Conservation (phyloP, 2,888 invertebrate genomes). For the Pinctada fucata region DNA sequence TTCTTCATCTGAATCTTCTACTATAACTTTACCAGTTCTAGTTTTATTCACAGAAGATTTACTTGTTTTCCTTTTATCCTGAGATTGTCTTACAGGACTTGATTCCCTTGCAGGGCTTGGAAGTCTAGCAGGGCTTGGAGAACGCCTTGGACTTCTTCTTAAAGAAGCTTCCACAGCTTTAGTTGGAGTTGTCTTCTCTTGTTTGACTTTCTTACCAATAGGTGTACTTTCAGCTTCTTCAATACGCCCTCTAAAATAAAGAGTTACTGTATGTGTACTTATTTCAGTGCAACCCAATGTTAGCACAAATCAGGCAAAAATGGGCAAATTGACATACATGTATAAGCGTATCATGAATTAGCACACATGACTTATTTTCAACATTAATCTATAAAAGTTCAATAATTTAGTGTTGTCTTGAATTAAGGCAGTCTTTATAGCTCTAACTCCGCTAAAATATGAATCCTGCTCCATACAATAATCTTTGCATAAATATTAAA, state of each 20-base stretch:
- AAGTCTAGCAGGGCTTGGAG: conserved; percentile 33
- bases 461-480: too few relatives aligned
- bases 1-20: conserved; percentile 31
- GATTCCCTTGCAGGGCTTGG: conserved; percentile 1
- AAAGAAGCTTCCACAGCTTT: neutral
- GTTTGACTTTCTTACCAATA: conserved; percentile 33
- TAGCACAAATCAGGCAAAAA: too few relatives aligned
- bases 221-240: conserved; percentile 16
- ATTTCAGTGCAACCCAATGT: too few relatives aligned
- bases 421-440: too few relatives aligned
- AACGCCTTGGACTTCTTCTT: conserved; percentile 41
- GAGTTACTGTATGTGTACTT: neutral
- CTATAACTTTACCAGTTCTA: conserved; percentile 9
- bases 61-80: conserved; percentile 20
- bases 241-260: conserved; percentile 4
- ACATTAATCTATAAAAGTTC: too few relatives aligned
- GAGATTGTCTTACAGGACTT: neutral
- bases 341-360: too few relatives aligned
- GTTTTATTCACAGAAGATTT: conserved; percentile 3
- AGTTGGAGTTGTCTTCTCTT: conserved; percentile 36
- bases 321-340: too few relatives aligned
- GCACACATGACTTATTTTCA: too few relatives aligned
- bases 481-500: too few relatives aligned
- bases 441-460: too few relatives aligned
- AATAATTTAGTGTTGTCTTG: too few relatives aligned